Evolutionary conservation across 2,797 vertebrate species (phyloP), one percentile per base, ranked within the genome.

Genomic region (Oreochromis grahami): DNA sequence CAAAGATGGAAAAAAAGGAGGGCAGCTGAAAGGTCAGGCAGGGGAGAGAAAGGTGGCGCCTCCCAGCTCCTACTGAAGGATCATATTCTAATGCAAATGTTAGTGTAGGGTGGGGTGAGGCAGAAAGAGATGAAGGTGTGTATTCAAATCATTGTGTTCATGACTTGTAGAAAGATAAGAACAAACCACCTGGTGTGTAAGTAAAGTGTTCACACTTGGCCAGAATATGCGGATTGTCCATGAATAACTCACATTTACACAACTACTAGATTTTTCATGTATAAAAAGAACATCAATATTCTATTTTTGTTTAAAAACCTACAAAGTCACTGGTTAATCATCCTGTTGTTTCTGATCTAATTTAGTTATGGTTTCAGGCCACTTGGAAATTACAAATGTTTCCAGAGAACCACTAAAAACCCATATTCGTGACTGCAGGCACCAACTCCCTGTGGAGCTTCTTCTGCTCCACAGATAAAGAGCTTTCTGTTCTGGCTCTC

Each of bases 61-160:
- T 77, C 79, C 12, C 72, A 74, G 51, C 48, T 85, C 26, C 38
- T 79, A 38, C 74, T n/a, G 86, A 34, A 91, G 53, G 50, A 90
- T 90, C 85, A 53, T 51, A 74, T 84, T 81, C 70, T 88, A 84
- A 90, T 87, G 55, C 77, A 87, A 94, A 95, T 94, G 91, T 95
- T 95, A 79, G 90, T 76, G 17, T 77, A 91, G 88, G 92, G 93
- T 19, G 85, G 87, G 82, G 87, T 77, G 50, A 8, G 45, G 65
- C 80, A 41, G 76, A 2, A 29, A 80, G 83, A 9, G 26, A 56
- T 63, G 38, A 12, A 78, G 53, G 63, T 36, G 60, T 81, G 45
- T 60, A 53, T 77, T 79, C 36, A 78, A 58, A 55, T 60, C 34
- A 24, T 19, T 70, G 43, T 65, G 78, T 82, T 80, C 19, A 60